Conservation (phyloP, 2,113 vertebrate species). For the Chloropsis hardwickii region DNA sequence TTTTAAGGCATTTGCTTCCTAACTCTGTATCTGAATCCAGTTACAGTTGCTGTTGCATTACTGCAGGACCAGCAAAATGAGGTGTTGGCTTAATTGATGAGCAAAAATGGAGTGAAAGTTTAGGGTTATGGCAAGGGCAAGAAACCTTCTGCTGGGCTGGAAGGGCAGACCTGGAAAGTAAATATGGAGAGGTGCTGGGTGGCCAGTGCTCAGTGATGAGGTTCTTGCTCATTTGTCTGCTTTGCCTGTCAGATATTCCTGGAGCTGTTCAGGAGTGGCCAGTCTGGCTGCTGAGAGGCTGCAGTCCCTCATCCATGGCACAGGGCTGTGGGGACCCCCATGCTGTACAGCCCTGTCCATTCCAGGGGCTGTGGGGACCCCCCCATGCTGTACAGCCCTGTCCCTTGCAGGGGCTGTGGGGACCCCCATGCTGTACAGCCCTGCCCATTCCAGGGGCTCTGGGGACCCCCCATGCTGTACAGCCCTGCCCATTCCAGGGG, state of each 20-base stretch:
- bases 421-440: background rate
- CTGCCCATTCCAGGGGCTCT: fast-evolving
- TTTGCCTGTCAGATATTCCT: background rate
- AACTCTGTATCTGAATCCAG: background rate
- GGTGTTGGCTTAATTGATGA: background rate
- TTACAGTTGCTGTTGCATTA: background rate
- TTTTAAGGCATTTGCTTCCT: background rate
- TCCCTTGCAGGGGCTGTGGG: background rate
- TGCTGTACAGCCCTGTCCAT: background rate
- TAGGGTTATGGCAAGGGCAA: background rate
- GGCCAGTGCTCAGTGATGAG: background rate
- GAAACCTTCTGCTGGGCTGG: background rate
- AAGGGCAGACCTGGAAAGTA: background rate
- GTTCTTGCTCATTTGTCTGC: background rate
- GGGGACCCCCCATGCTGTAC: background rate
- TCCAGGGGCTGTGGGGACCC: background rate
- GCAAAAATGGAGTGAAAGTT: background rate
- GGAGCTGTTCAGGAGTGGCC: background rate
- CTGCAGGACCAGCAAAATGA: background rate
- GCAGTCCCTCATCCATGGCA: background rate
- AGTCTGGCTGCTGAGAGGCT: background rate
- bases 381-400: fast-evolving
- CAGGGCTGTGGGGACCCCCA: background rate
- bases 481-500: fast-evolving
- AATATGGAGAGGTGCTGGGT: background rate